These are phyloP conservation scores for Numenius arquata DNA, from an alignment of 2,113 vertebrate species.

Conservation along the genomic window DNA sequence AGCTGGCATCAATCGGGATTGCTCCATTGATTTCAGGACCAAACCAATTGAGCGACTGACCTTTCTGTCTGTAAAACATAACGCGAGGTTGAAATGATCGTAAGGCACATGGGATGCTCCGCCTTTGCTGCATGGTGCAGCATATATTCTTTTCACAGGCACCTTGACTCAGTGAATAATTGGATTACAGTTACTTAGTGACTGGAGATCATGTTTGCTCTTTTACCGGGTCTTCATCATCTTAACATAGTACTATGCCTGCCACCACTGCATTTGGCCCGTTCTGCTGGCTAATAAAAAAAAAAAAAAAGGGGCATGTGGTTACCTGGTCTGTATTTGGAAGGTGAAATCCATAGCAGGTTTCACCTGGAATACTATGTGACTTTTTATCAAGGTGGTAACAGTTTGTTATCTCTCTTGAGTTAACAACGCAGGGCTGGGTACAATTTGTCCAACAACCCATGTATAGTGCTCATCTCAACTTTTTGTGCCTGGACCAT, in stretches of 20 bases:
- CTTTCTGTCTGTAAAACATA: background rate
- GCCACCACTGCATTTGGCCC: background rate
- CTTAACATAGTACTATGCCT: background rate
- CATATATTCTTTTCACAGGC: background rate
- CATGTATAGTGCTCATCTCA: background rate
- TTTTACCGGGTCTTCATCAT: background rate
- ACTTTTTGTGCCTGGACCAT: background rate
- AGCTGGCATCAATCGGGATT: background rate
- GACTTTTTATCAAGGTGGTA: background rate
- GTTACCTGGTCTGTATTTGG: background rate
- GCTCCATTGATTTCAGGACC: background rate
- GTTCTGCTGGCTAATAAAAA: background rate
- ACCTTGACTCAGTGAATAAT: background rate
- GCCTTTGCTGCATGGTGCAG: background rate
- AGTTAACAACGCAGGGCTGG: background rate
- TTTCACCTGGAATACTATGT: background rate
- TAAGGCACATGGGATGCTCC: background rate
- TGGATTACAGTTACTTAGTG: background rate
- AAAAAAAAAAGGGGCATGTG: background rate
- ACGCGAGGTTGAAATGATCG: background rate
- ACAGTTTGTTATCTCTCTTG: background rate
- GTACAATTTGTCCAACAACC: background rate
- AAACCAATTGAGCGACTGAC: background rate
- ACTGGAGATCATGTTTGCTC: background rate
- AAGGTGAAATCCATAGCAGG: background rate